phyloP scores from a whole-genome alignment of 1,140 invertebrate species.

The Fragariocoptes setiger region DNA sequence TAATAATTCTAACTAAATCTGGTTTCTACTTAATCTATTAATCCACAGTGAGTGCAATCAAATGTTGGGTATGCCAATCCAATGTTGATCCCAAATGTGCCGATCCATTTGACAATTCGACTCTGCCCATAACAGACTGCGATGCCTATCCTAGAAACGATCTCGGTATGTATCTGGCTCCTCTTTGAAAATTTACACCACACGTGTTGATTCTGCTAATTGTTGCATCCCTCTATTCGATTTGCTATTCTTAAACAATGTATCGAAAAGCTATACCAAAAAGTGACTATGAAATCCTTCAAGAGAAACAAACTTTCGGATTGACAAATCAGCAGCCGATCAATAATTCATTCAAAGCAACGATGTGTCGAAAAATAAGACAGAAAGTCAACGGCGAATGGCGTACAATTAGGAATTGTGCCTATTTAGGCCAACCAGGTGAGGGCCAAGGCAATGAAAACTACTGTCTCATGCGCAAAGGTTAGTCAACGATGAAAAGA shows the following conservation, averaged over 20 bases:
- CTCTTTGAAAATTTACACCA: not conserved
- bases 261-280: not conserved
- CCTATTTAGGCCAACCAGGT: conserved; percentile 56
- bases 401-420: conserved; percentile 59
- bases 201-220: not conserved
- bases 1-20: too few species aligned
- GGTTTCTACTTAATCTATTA: too few species aligned
- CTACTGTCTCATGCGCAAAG: conserved; percentile 57
- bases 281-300: conserved; percentile 2
- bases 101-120: conserved; percentile 66
- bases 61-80: conserved; percentile 68
- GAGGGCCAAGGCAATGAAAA: conserved; percentile 48
- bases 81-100: conserved; percentile 58
- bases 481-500: conserved; percentile 13
- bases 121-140: conserved; percentile 55
- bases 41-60: conserved; percentile 24
- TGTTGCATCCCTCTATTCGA: not conserved
- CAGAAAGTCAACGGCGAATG: conserved; percentile 72
- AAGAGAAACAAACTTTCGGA: not conserved
- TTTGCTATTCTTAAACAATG: not conserved
- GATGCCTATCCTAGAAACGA: conserved; percentile 9
- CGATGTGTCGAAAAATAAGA: conserved; percentile 66
- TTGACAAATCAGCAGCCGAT: not conserved
- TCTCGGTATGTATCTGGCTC: not conserved
- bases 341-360: conserved; percentile 22